Percentiles rank a stretch among this genome's conserved stretches.
Conservation (phyloP, 1,140 invertebrate species). For the Leptestheria dahalacensis region DNA sequence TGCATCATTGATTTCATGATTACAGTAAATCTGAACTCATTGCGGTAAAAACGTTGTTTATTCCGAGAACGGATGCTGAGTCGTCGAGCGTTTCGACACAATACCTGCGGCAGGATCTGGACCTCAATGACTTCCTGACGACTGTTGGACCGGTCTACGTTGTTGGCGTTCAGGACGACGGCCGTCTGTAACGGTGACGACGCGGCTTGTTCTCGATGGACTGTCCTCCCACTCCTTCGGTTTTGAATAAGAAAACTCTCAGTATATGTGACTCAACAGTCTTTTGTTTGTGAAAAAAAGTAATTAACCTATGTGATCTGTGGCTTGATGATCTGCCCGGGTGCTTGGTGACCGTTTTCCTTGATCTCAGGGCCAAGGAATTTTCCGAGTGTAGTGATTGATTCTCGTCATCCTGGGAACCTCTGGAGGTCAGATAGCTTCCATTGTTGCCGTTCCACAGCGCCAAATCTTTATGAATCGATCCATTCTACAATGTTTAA, state of each 20-base stretch:
- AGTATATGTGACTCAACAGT: no score
- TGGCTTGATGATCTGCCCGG: neutral
- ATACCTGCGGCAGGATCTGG: slow-evolving; percentile 69
- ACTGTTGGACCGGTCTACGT: slow-evolving; percentile 12
- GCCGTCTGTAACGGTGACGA: slow-evolving; percentile 7
- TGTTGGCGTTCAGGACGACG: neutral
- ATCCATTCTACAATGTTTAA: neutral
- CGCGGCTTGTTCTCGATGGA: neutral
- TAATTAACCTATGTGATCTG: slow-evolving; percentile 13
- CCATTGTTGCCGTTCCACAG: neutral
- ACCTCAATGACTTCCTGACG: slow-evolving; percentile 72
- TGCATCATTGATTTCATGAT: slow-evolving; percentile 1
- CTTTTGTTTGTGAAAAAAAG: no score
- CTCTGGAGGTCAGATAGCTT: neutral
- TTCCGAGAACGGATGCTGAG: no score
- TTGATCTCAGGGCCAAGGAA: neutral
- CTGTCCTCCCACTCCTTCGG: neutral
- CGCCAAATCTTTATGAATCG: neutral
- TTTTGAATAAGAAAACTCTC: no score
- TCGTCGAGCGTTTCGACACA: no score
- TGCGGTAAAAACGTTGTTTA: neutral
- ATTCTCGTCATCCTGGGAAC: neutral
- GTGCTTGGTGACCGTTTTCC: neutral
- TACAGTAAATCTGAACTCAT: neutral
- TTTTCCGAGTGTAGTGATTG: slow-evolving; percentile 8